Base-by-base conservation (phyloP, 2,888 invertebrate genomes). In the Andrena bucephala region DNA sequence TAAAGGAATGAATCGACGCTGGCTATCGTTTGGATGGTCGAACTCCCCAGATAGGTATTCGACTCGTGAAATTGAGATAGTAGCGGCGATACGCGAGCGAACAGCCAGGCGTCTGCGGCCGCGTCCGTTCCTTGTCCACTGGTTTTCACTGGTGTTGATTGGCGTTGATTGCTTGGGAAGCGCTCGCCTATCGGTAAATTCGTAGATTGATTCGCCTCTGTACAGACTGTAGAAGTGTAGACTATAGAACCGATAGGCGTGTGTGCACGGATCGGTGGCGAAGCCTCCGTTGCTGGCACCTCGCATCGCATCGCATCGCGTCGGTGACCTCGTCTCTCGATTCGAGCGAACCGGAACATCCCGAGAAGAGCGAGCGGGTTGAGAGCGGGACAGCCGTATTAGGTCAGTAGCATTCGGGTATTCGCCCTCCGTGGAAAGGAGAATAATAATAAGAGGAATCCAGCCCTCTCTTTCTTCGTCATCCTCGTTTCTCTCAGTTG, bases 361-460 rank as follows among this genome's bases (percentile, higher is more conserved):
- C 68, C 0, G 7, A 5, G 57, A 13, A 57, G 62, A 62, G 5
- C 42, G 42, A 42, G 31, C 67, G 70, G 62, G 60, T 27, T 33
- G 24, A 27, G 63, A 77, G 60, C n/a, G 48, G 24, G 70, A 36
- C 52, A 48, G 62, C 72, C 79, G 86, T 81, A 87, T 85, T 87
- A 74, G 87, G 87, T 87, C 85, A 87, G 87, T 87, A 85, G 85
- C 87, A 83, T 86, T 86, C 75, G 78, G 84, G 77, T 80, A 72
- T 83, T 83, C 80, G 77, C 69, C 71, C 76, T 77, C 80, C 67
- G 36, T 72, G 75, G 70, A 67, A 84, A 80, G 77, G 71, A 70
- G 74, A 70, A 87, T 73, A 74, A 86, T 78, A 70, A 87, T 72
- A 85, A 65, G 74, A 70, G 65, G 75, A 71, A 69, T 77, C 33